phyloP scores from a whole-genome alignment of 2,113 vertebrate species.

The Gopherus flavomarginatus region DNA sequence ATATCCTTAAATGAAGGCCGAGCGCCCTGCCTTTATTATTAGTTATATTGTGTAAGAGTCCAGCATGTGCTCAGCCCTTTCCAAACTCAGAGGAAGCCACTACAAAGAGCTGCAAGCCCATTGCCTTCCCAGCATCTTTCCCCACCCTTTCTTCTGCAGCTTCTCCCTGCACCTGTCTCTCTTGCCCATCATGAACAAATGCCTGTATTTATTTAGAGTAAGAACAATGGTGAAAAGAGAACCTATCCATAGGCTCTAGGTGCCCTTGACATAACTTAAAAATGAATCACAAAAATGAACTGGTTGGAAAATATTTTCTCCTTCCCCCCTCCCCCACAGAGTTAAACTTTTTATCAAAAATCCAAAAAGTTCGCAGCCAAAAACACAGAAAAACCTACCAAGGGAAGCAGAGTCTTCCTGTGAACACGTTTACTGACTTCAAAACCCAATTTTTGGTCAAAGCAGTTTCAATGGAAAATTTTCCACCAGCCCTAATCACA shows the following conservation, averaged over 20 bases:
- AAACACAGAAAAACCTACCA: not conserved
- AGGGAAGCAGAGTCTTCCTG: not conserved
- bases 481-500: fast-evolving
- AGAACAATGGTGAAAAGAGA: not conserved
- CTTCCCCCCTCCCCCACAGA: not conserved
- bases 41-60: not conserved
- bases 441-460: not conserved
- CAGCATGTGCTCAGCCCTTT: not conserved
- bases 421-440: not conserved
- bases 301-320: not conserved
- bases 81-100: not conserved
- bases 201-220: not conserved
- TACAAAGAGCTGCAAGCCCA: too few species aligned
- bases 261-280: not conserved
- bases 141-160: not conserved
- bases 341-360: not conserved
- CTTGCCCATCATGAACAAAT: not conserved
- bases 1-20: not conserved
- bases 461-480: not conserved
- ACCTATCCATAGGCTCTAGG: not conserved
- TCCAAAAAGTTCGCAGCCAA: not conserved
- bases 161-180: not conserved
- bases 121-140: not conserved
- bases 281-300: not conserved
- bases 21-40: not conserved